A percentile compares a stretch with the other conserved stretches of the same genome.
phyloP scores from a whole-genome alignment of 2,797 vertebrate genomes.

The Platalea minor region DNA sequence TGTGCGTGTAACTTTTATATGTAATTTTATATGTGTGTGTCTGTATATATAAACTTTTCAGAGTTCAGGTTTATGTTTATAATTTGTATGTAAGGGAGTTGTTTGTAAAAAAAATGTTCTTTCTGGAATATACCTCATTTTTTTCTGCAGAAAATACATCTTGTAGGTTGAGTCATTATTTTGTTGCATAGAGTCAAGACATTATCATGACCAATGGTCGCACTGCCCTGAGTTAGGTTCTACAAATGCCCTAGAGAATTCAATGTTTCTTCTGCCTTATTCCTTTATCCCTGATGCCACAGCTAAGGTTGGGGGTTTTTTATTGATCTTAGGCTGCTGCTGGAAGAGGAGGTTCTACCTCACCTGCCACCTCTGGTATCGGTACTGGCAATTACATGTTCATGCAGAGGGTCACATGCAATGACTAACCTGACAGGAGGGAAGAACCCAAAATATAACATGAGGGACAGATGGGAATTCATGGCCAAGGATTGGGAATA shows the following conservation, averaged over 20 bases:
- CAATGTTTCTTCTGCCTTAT: neutral
- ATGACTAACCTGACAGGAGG: neutral
- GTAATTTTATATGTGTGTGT: neutral
- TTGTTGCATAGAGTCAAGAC: neutral
- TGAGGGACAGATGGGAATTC: neutral
- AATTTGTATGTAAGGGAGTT: neutral
- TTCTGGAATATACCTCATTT: neutral
- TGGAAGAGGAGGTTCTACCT: neutral
- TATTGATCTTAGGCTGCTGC: neutral
- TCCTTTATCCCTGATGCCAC: neutral
- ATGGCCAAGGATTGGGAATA: neutral
- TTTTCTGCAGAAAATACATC: neutral
- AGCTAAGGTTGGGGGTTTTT: neutral
- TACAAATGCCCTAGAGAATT: neutral
- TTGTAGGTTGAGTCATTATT: neutral
- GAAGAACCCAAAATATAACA: neutral
- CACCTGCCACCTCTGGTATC: neutral
- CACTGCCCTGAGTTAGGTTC: neutral
- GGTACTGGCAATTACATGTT: neutral
- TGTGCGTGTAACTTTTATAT: neutral
- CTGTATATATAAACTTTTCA: neutral
- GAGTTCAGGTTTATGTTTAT: neutral
- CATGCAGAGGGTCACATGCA: neutral
- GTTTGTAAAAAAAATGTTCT: neutral
- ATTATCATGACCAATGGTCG: neutral